A percentile compares a stretch with the other conserved stretches of the same genome.
These are phyloP conservation scores for Taeniopygia guttata DNA, from an alignment of 2,797 vertebrate genomes.

Conservation along the genomic window DNA sequence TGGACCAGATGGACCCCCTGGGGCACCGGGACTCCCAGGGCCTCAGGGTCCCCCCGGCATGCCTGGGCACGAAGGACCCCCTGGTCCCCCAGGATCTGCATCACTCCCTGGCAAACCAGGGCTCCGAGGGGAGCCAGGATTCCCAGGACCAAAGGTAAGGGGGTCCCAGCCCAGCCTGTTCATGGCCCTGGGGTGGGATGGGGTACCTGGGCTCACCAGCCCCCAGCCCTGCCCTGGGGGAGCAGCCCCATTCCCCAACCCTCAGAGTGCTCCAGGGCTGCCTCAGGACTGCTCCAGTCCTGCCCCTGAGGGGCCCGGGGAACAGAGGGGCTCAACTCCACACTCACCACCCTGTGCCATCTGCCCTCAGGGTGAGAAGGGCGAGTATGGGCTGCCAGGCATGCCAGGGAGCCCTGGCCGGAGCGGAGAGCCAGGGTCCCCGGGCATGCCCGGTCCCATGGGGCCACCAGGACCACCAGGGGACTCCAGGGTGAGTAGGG, in stretches of 20 bases:
- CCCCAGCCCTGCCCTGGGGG: rapidly evolving
- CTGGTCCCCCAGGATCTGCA: conserved; percentile 13
- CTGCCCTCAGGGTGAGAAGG: conserved; percentile 63
- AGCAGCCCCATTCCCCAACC: neutral
- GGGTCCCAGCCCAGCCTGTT: neutral
- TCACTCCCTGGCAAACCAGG: conserved; percentile 47
- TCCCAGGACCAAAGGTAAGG: conserved; percentile 55
- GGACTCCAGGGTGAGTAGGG: conserved; percentile 57
- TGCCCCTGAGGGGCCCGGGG: rapidly evolving
- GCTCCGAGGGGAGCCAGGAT: conserved; percentile 40
- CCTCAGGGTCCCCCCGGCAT: conserved; percentile 5
- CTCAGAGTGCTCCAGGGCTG: neutral
- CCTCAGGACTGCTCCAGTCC: neutral
- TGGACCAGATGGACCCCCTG: conserved; percentile 39
- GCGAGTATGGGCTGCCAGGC: conserved; percentile 32
- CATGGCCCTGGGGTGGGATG: neutral
- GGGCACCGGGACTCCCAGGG: conserved; percentile 35
- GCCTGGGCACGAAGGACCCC: conserved; percentile 26
- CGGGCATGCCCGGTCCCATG: conserved; percentile 30
- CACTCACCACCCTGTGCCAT: neutral
- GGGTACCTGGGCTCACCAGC: neutral
- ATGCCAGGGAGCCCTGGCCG: conserved; percentile 52
- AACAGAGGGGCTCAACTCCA: neutral
- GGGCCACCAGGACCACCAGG: conserved; percentile 34
- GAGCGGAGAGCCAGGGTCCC: conserved; percentile 21